Evolutionary conservation across 2,797 vertebrate species (phyloP), one percentile per base, ranked within the genome.

Genomic region (Coregonus suidteri): DNA sequence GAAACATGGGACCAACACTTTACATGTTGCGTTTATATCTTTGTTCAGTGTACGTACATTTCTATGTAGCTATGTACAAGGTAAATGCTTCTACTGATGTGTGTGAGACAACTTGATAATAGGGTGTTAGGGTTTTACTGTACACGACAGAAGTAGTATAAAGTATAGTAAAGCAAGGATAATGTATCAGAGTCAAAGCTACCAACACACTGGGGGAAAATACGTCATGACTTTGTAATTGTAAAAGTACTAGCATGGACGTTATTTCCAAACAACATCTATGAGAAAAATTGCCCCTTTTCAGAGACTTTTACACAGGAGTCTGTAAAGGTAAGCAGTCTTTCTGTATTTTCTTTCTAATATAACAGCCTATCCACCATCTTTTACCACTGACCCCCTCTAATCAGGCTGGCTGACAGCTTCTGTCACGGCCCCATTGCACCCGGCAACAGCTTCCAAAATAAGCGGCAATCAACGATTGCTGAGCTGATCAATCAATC

Each of bases 401-500:
- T 73, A 35, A 59, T 37, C n/a, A 20, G 51, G 74, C 79, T 76
- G 54, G 81, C 1, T 83, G 86, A 92, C 75, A 83, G 84, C 81
- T 86, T 64, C 86, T 82, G 85, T 88, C 85, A 25, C 14, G 76
- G 77, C 72, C 56, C 54, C 31, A 79, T 79, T 81, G 82, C 74
- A 34, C 82, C 62, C 4, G 71, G 83, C 84, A 79, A 85, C 87
- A 41, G 82, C 84, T 86, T 74, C 77, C 79, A 81, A 87, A 90
- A 81, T 77, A 87, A 77, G 69, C 85, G 80, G 82, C 59, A 83
- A 89, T 89, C 87, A 87, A 84, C 88, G 81, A 84, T 83, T 84
- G 83, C 80, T 83, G 25, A 79, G 83, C 52, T 86, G 82, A 91
- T 90, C 88, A 93, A 95, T 95, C 93, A 94, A 92, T 94, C 92